phyloP scores from a whole-genome alignment of 2,888 invertebrate genomes.

The Leucoptera coffeella region DNA sequence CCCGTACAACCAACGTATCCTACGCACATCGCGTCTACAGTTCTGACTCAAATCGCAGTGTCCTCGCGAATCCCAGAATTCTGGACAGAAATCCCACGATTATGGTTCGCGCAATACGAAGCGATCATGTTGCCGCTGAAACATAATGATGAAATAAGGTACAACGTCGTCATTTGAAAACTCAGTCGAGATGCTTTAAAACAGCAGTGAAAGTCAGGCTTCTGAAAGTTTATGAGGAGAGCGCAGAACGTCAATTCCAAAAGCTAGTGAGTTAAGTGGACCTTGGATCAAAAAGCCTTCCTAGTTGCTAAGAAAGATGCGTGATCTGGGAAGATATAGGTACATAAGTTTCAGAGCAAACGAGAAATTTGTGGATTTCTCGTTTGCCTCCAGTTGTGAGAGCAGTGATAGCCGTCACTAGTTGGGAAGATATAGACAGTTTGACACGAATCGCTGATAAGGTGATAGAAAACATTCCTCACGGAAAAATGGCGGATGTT shows the following conservation, averaged over 20 bases:
- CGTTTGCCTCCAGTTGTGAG: slow-evolving; percentile 3
- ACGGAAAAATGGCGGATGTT: neutral
- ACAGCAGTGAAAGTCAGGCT: slow-evolving; percentile 3
- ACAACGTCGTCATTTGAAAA: too few species aligned
- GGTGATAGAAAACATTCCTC: slow-evolving; percentile 2
- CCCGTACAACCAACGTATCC: too few species aligned
- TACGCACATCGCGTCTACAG: too few species aligned
- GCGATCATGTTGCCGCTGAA: too few species aligned
- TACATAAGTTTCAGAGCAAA: slow-evolving; percentile 1
- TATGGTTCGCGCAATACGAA: too few species aligned
- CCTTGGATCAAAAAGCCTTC: slow-evolving; percentile 3
- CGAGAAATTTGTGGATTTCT: slow-evolving; percentile 2
- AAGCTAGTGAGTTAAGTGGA: slow-evolving; percentile 4
- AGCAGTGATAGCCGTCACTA: slow-evolving; percentile 2
- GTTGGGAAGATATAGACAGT: neutral
- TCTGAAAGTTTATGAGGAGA: slow-evolving; percentile 3
- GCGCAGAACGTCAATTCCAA: slow-evolving; percentile 3
- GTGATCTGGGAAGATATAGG: slow-evolving; percentile 2
- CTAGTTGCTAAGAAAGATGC: slow-evolving; percentile 4
- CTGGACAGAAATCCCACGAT: too few species aligned
- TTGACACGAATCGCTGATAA: slow-evolving; percentile 4
- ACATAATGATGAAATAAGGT: too few species aligned
- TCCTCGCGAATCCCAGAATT: too few species aligned
- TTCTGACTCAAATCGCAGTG: too few species aligned
- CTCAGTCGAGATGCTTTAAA: too few species aligned